phyloP scores from a whole-genome alignment of 2,888 invertebrate species.

The Tetragnatha montana region DNA sequence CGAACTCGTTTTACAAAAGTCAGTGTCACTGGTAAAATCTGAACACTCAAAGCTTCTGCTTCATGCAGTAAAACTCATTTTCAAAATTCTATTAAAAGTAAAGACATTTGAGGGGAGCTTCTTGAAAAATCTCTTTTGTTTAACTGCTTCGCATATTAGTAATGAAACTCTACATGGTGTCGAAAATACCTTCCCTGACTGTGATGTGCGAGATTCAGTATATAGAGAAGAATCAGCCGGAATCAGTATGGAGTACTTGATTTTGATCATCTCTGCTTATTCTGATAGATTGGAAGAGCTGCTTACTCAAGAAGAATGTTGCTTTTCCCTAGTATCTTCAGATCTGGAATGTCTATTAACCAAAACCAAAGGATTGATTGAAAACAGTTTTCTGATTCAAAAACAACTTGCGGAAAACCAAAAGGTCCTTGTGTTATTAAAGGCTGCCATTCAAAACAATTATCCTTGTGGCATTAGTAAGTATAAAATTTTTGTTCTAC shows the following conservation, averaged over 20 bases:
- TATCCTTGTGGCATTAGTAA: slow-evolving; percentile 40
- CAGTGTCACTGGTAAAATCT: background rate
- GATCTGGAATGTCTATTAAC: background rate
- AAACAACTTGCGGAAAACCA: background rate
- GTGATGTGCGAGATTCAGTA: background rate
- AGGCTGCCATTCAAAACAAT: background rate
- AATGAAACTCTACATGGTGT: background rate
- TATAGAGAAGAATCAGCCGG: slow-evolving; percentile 6
- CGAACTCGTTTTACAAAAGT: background rate
- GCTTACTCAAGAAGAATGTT: background rate
- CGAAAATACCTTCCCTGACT: background rate
- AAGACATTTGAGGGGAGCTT: background rate
- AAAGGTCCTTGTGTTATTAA: background rate
- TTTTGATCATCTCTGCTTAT: slow-evolving; percentile 17
- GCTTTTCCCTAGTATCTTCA: background rate
- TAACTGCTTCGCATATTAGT: background rate
- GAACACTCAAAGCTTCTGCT: slow-evolving; percentile 25
- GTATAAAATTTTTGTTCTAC: background rate
- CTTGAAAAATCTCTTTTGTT: background rate
- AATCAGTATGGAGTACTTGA: slow-evolving; percentile 11
- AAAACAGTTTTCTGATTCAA: background rate
- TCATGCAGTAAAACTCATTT: slow-evolving; percentile 28
- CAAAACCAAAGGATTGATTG: background rate
- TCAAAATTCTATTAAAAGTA: slow-evolving; percentile 2
- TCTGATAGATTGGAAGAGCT: background rate